These are phyloP conservation scores for Brachionus rubens DNA, from an alignment of 1,140 invertebrate genomes.

Conservation along the genomic window DNA sequence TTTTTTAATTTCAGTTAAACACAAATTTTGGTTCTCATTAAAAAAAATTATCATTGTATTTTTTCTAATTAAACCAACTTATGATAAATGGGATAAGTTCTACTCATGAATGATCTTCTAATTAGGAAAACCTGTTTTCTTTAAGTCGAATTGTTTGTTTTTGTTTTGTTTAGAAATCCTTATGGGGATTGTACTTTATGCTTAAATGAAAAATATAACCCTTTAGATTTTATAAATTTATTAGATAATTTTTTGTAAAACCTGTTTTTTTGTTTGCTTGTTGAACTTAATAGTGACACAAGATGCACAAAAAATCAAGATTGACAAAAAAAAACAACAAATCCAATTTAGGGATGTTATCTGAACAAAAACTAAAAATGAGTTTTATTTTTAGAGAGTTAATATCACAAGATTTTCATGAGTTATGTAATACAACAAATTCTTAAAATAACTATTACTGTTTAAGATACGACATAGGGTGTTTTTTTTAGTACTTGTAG, in stretches of 20 bases:
- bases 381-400: neutral
- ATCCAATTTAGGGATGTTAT: no score
- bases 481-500: neutral
- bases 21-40: constrained; percentile 33
- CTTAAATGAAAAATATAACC: no score
- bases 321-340: no score
- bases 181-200: no score
- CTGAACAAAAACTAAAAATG: no score
- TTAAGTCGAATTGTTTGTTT: neutral
- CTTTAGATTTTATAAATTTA: no score
- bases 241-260: no score
- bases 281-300: no score
- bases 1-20: constrained; percentile 10
- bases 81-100: constrained; percentile 20
- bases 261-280: no score
- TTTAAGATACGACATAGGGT: neutral
- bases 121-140: constrained; percentile 20
- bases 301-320: no score
- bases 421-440: constrained; percentile 10
- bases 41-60: neutral
- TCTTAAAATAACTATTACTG: constrained; percentile 16
- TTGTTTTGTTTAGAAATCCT: no score
- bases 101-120: constrained; percentile 1
- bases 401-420: constrained; percentile 16
- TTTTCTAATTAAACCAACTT: neutral